Conservation (phyloP, 1,140 invertebrate genomes). For the Drosophila kanapiae region DNA sequence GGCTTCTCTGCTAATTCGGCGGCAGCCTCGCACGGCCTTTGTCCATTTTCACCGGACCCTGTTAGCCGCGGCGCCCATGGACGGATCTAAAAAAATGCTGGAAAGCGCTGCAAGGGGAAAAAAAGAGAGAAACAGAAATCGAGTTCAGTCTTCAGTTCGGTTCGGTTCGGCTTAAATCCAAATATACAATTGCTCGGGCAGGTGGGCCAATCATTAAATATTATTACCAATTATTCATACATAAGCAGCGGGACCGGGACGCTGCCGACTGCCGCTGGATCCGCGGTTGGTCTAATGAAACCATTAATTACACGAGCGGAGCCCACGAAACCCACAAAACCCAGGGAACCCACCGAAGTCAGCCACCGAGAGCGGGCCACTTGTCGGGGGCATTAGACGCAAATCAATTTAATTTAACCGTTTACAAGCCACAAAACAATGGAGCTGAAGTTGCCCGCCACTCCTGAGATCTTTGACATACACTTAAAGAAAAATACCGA, state of each 20-base stretch:
- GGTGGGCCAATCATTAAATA: slow-evolving; percentile 82
- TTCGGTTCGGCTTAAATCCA: slow-evolving; percentile 24
- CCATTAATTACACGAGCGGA: slow-evolving; percentile 73
- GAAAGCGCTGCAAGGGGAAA: slow-evolving; percentile 9
- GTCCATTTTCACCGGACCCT: slow-evolving; percentile 76
- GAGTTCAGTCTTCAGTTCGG: slow-evolving; percentile 30
- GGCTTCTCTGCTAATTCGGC: slow-evolving; percentile 70
- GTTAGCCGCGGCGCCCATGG: slow-evolving; percentile 64
- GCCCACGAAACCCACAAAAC: slow-evolving; percentile 1
- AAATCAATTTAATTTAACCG: slow-evolving; percentile 84
- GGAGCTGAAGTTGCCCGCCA: slow-evolving; percentile 31
- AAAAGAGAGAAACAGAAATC: slow-evolving; percentile 19
- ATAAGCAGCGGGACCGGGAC: slow-evolving; percentile 71
- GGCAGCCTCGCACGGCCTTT: slow-evolving; percentile 76
- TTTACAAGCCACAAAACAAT: slow-evolving; percentile 79
- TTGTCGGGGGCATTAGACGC: slow-evolving; percentile 82
- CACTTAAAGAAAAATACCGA: not conserved
- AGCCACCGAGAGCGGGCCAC: slow-evolving; percentile 65
- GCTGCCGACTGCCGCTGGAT: slow-evolving; percentile 58
- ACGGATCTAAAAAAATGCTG: slow-evolving; percentile 57
- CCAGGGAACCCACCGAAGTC: slow-evolving; percentile 18
- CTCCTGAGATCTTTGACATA: slow-evolving; percentile 48
- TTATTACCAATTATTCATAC: slow-evolving; percentile 85
- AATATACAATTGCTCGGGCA: slow-evolving; percentile 74
- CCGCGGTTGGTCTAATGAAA: slow-evolving; percentile 79